Percentiles rank a stretch among this genome's conserved stretches.
These are phyloP conservation scores for Zosterops pallidus DNA, from an alignment of 2,113 vertebrate species.

Conservation along the genomic window DNA sequence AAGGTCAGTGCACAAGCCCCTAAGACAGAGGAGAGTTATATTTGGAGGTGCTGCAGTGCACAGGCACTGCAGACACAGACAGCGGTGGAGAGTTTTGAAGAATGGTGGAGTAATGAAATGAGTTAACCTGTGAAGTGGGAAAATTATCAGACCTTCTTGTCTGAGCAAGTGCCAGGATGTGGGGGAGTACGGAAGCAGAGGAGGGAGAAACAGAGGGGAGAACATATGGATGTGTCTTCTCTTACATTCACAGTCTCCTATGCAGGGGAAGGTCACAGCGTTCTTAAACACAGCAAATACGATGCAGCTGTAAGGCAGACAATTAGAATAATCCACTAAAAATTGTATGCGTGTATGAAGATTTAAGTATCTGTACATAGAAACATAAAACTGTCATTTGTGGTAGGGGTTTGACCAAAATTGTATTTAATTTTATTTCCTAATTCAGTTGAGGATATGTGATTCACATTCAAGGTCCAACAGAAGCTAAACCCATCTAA, in stretches of 20 bases:
- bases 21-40: not conserved
- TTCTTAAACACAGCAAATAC: not conserved
- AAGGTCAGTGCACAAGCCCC: constrained; percentile 46
- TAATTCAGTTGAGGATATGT: not conserved
- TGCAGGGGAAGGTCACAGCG: not conserved
- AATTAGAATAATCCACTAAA: not conserved
- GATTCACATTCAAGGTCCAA: not conserved
- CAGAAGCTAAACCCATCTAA: not conserved
- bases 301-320: not conserved
- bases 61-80: not conserved
- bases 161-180: not conserved
- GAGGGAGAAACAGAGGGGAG: not conserved
- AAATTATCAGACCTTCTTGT: not conserved
- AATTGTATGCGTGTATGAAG: not conserved
- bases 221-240: not conserved
- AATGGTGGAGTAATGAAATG: not conserved
- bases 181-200: not conserved
- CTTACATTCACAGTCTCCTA: not conserved
- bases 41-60: not conserved
- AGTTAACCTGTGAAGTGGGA: not conserved
- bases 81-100: not conserved
- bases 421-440: not conserved
- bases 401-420: not conserved
- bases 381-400: not conserved
- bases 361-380: not conserved